Base-by-base conservation (phyloP, 1,140 invertebrate genomes). In the Lepidurus arcticus region DNA sequence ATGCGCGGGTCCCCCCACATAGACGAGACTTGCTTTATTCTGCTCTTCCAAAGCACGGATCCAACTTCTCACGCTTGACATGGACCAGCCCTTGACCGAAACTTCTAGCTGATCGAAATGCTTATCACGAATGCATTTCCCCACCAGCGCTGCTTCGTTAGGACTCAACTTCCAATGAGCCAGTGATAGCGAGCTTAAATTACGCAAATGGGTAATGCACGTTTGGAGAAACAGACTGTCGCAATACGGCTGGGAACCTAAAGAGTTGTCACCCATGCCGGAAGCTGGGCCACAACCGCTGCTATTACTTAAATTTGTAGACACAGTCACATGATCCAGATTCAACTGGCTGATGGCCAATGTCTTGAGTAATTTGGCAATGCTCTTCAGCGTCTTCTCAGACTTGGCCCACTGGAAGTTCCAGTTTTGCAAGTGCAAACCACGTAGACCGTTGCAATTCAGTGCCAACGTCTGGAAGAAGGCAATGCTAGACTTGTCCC, bases 401-500 rank as follows among this genome's bases (percentile, higher is more conserved):
- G 78, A 44, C 75, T 78, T 78, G 24, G 42, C 75, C 78, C 78
- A 78, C 43, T 78, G 78, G 73, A 78, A 78, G 24, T n/a, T 43
- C 78, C 78, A 78, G n/a, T 78, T 16, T 34, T 78, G 44, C 73
- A 78, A 21, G n/a, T 75, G 44, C 44, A 78, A 75, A 34, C 73
- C 45, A 10, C 78, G 74, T n/a, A 78, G 73, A 34, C 75, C 73
- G 24, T 45, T 75, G 47, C 78, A 87, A 47, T 85, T 82, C 7
- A 81, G 80, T 4, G 85, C 82, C 8, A 87, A 78, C 7, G 83
- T 85, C 73, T 82, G 80, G 81, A 87, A 86, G 81, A 88, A 87
- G 43, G 85, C 82, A 26, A 85, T 81, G 9, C 86, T 81, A 9
- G 84, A 84, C 75, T 86, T 86, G 80, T 87, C 85, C 81, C 87